A percentile compares a stretch with the other conserved stretches of the same genome.
Evolutionary conservation across 2,888 invertebrate species (phyloP).

Genomic region (Ormia ochracea): DNA sequence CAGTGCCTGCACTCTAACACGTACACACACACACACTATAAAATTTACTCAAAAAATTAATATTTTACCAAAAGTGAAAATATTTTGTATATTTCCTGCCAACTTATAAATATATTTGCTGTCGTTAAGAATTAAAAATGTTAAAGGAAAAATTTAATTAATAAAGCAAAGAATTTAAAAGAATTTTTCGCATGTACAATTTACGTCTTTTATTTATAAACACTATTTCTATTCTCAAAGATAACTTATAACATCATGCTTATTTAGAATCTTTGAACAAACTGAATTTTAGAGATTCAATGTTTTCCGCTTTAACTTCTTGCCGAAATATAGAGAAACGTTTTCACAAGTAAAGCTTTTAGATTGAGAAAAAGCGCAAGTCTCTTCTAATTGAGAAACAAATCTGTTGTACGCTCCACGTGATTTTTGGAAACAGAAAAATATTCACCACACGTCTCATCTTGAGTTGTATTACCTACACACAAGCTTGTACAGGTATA

Average conservation of each 20-base stretch:
- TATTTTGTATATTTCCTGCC: too few species aligned
- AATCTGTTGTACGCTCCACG: neutral
- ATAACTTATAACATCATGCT: neutral
- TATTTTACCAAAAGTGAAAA: too few species aligned
- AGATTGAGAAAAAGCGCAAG: neutral
- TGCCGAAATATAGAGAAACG: neutral
- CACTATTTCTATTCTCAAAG: neutral
- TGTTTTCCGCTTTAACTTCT: neutral
- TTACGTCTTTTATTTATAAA: neutral
- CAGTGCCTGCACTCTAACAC: too few species aligned
- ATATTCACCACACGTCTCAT: neutral
- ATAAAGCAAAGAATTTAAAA: neutral
- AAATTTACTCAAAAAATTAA: too few species aligned
- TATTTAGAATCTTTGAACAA: neutral
- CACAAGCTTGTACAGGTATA: neutral
- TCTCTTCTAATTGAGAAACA: neutral
- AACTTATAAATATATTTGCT: too few species aligned
- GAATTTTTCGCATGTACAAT: neutral
- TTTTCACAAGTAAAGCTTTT: neutral
- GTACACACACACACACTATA: too few species aligned
- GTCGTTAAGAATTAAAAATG: too few species aligned
- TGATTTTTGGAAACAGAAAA: neutral
- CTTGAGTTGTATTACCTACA: neutral
- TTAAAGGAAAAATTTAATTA: neutral
- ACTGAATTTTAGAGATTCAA: neutral